These are phyloP conservation scores for Caranx ignobilis DNA, from an alignment of 2,113 vertebrate species.

Conservation along the genomic window DNA sequence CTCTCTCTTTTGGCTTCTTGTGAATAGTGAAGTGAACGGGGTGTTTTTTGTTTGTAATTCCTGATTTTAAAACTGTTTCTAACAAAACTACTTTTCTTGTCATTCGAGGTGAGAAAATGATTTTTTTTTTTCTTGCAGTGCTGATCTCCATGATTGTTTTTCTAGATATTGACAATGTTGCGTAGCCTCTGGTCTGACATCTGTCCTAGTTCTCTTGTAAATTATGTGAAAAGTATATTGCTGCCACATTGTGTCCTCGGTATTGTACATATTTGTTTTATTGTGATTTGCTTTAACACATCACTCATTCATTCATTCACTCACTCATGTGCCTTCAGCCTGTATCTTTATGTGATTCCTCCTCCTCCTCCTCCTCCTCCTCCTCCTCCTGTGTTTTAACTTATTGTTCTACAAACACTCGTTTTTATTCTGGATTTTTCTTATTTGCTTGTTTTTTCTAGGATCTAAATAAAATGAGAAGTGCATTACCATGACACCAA, in stretches of 20 bases:
- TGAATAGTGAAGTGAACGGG: conserved; percentile 26
- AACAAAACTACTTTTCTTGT: conserved; percentile 33
- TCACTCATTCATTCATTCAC: no score
- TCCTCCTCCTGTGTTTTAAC: conserved; percentile 73
- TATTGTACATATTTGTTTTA: conserved; percentile 78
- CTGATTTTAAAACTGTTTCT: conserved; percentile 45
- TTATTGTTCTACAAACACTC: conserved; percentile 77
- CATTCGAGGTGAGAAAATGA: conserved; percentile 28
- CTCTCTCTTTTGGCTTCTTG: conserved; percentile 39
- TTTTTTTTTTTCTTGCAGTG: conserved; percentile 4
- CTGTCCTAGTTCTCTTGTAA: conserved; percentile 67
- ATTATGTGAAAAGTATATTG: conserved; percentile 69
- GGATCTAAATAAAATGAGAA: conserved; percentile 74
- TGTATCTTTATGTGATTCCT: conserved; percentile 57
- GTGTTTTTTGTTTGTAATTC: conserved; percentile 7
- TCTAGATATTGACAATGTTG: conserved; percentile 15
- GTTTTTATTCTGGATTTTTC: conserved; percentile 55
- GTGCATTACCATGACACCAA: conserved; percentile 23
- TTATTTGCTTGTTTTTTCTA: conserved; percentile 54
- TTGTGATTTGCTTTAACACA: conserved; percentile 54
- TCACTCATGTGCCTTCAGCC: conserved; percentile 44
- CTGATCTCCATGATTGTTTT: conserved; percentile 14
- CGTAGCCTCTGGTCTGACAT: conserved; percentile 53
- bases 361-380: background rate
- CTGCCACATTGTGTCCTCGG: conserved; percentile 57